Evolutionary conservation across 2,888 invertebrate genomes (phyloP), one percentile per base, ranked within the genome.

Genomic region (Sialis fuliginosa): DNA sequence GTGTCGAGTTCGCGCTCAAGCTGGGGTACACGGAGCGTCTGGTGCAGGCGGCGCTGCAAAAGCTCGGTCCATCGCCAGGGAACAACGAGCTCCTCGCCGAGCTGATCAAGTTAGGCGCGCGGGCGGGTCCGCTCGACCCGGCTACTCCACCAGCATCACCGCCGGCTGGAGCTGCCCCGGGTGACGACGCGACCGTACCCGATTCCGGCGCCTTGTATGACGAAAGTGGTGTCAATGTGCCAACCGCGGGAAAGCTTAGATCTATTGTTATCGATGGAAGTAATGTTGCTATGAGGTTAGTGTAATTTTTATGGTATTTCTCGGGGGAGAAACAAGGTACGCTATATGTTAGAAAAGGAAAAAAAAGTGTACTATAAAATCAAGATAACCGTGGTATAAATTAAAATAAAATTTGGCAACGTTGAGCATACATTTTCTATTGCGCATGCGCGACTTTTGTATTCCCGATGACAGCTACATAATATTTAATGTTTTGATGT

Each of bases 211-310:
- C 39, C 7, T 45, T 44, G 44, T 6, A 45, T 47, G 12, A 37
- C 49, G 52, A 56, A 0, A 66, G 65, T 48, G 64, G 63, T 6
- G 41, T 49, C 2, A 39, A 33, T 1, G 56, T 13, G 34, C 37
- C 33, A 8, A 30, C 45, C 42, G 13, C 48, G 6, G 49, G 66
- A 10, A 62, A 65, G 34, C 65, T 81, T 9, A 67, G 90, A 49
- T 81, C 84, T 48, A 80, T 93, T 52, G 90, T 93, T 52, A 85
- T 93, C 51, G 93, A 93, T 63, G 93, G 93, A 56, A 90, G 90
- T 64, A 93, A 93, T 63, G 87, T 93, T 13, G 93, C 93, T 35
- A 88, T 92, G 85, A 84, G 82, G 85, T 84, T 62, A 59, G 60
- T 59, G 34, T 48, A 42, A 22, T 47, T 45, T 48, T 4, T 12